Percentiles rank a stretch among this genome's conserved stretches.
Evolutionary conservation across 2,888 invertebrate genomes (phyloP).

Genomic region (Phaonia tiefii): DNA sequence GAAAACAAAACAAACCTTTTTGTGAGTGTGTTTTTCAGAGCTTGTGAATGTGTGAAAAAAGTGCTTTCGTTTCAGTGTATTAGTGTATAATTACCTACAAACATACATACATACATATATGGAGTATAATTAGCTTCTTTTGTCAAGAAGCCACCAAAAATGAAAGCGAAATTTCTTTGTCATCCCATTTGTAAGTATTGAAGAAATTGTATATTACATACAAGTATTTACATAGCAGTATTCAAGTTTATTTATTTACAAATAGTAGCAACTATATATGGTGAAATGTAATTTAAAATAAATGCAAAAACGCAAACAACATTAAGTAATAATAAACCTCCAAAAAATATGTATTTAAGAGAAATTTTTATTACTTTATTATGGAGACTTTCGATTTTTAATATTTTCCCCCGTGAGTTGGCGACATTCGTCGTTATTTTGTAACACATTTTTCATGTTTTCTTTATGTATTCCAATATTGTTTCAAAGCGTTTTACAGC

Average conservation of each 20-base stretch:
- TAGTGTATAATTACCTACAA: no score
- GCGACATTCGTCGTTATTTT: no score
- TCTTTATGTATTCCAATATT: no score
- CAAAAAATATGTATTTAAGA: neutral
- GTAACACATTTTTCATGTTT: no score
- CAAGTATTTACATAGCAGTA: no score
- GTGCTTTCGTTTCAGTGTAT: no score
- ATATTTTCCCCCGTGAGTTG: neutral
- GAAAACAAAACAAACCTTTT: conserved; percentile 1
- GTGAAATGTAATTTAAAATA: no score
- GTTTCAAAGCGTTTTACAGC: no score
- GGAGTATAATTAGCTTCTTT: neutral
- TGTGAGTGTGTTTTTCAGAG: conserved; percentile 31
- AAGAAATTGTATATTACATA: conserved; percentile 38
- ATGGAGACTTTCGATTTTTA: conserved; percentile 32
- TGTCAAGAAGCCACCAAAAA: conserved; percentile 44
- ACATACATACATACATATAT: no score
- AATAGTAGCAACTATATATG: no score
- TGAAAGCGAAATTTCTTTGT: conserved; percentile 60
- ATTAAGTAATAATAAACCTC: conserved; percentile 31
- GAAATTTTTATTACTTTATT: conserved; percentile 23
- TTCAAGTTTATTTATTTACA: no score
- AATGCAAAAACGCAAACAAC: neutral
- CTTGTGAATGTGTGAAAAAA: neutral
- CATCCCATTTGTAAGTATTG: conserved; percentile 61